Evolutionary conservation across 1,140 invertebrate species (phyloP).

Genomic region (Philotrypesis tridentata): DNA sequence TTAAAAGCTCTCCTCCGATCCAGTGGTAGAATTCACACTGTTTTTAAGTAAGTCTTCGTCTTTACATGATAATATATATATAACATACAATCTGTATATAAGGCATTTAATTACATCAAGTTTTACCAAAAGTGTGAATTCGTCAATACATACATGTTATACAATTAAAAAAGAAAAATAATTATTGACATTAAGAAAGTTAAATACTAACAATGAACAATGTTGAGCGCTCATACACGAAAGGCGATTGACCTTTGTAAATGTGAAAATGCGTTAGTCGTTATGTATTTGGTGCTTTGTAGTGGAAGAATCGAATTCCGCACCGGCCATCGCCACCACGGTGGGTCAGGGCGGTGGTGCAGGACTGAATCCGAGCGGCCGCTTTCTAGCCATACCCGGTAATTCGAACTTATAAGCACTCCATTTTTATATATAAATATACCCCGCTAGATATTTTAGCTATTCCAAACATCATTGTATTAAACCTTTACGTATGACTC

Average conservation of each 20-base stretch:
- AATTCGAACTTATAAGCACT: constrained; percentile 50
- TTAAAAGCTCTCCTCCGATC: not conserved
- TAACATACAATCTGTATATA: not conserved
- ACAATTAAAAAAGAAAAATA: not conserved
- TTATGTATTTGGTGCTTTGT: constrained; percentile 70
- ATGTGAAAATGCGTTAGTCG: constrained; percentile 30
- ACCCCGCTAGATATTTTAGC: too few species aligned
- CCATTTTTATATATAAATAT: constrained; percentile 18
- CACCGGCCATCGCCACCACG: constrained; percentile 68
- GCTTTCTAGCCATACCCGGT: constrained; percentile 83
- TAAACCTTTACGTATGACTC: not conserved
- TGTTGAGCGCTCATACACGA: not conserved
- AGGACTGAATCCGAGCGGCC: constrained; percentile 76
- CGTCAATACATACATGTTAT: not conserved
- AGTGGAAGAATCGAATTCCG: constrained; percentile 76
- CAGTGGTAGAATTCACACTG: not conserved
- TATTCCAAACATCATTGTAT: not conserved
- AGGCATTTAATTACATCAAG: not conserved
- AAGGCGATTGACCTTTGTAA: not conserved
- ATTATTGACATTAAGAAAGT: not conserved
- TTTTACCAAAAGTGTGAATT: not conserved
- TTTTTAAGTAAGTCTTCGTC: not conserved
- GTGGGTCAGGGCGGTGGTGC: constrained; percentile 65
- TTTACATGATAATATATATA: constrained; percentile 15
- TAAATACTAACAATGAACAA: not conserved